Percentiles rank a stretch among this genome's conserved stretches.
phyloP scores from a whole-genome alignment of 2,797 vertebrate genomes.

The Cyclura pinguis region DNA sequence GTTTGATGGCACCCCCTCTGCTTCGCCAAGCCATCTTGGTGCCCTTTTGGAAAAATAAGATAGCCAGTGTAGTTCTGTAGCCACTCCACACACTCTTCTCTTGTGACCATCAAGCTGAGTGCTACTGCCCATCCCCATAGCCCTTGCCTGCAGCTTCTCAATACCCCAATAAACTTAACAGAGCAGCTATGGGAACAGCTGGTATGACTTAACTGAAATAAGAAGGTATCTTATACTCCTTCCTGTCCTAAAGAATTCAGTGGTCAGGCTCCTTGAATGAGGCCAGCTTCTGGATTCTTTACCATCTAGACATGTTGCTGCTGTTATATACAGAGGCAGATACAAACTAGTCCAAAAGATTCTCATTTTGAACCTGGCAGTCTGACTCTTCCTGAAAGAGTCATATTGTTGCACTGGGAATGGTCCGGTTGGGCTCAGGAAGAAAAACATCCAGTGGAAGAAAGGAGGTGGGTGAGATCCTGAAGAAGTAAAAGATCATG shows the following conservation, averaged over 20 bases:
- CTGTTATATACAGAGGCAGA: background rate
- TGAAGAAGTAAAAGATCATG: background rate
- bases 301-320: background rate
- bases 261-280: no score
- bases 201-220: no score
- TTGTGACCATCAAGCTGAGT: background rate
- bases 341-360: background rate
- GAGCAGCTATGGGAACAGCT: no score
- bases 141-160: no score
- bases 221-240: no score
- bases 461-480: background rate
- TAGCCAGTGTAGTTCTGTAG: background rate
- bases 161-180: no score
- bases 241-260: no score
- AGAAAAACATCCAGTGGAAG: no score
- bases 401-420: background rate
- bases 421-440: no score
- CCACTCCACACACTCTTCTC: background rate
- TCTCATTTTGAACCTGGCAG: background rate
- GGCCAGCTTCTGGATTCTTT: no score
- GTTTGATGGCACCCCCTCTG: background rate
- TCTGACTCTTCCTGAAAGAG: background rate
- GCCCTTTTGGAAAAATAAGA: background rate
- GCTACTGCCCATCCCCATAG: no score
- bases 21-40: background rate